Evolutionary conservation across 2,888 invertebrate genomes (phyloP).

Genomic region (Drosophila affinis): DNA sequence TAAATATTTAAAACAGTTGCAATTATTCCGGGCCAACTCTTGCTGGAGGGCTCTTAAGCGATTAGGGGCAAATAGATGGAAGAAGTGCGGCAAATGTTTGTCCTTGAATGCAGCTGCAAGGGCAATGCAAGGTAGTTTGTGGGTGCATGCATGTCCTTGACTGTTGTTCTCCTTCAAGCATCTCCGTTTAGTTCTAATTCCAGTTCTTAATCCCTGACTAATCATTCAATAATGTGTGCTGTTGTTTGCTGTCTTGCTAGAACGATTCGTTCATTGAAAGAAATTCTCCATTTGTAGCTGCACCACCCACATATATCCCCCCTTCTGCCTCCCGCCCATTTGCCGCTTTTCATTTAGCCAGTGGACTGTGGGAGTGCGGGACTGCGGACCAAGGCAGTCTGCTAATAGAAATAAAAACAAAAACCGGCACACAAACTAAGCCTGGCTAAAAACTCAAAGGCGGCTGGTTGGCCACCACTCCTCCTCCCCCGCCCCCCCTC

Average conservation of each 20-base stretch:
- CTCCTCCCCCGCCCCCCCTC: not conserved
- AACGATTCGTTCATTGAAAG: slow-evolving; percentile 64
- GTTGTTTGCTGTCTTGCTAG: slow-evolving; percentile 18
- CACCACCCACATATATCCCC: slow-evolving; percentile 10
- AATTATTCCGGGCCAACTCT: slow-evolving; percentile 3
- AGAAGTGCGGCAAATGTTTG: not conserved
- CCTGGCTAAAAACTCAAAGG: slow-evolving; percentile 76
- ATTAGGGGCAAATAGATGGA: not conserved
- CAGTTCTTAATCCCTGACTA: not conserved
- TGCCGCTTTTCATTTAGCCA: slow-evolving; percentile 69
- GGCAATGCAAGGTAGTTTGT: not conserved
- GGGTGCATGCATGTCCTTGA: no score
- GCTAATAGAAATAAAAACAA: slow-evolving; percentile 77
- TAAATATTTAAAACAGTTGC: slow-evolving; percentile 64
- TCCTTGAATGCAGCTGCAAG: not conserved
- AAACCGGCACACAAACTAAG: slow-evolving; percentile 72
- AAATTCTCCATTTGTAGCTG: slow-evolving; percentile 22
- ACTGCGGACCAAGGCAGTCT: slow-evolving; percentile 63
- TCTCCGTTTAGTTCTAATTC: no score
- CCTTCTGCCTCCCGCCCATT: slow-evolving; percentile 18
- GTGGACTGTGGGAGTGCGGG: slow-evolving; percentile 47
- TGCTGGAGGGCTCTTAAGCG: not conserved
- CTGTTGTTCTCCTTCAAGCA: no score
- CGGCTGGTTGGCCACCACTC: slow-evolving; percentile 36
- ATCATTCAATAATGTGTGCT: slow-evolving; percentile 6